Base-by-base conservation (phyloP, 2,888 invertebrate genomes). In the Drosophila parthenogenetica region DNA sequence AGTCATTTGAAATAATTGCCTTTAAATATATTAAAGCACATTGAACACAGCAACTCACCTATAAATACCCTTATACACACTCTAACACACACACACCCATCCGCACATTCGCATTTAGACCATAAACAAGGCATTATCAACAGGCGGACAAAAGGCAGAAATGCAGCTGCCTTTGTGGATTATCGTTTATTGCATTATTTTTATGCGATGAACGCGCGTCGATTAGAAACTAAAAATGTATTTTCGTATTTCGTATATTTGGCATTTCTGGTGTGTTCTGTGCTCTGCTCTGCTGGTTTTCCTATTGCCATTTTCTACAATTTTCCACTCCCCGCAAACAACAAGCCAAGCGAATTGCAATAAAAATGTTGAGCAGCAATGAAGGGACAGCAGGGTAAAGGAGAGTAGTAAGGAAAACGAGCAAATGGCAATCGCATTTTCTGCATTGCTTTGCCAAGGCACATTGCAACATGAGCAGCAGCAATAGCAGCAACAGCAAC, bases 151-250 rank as follows among this genome's bases (percentile, higher is more conserved):
- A 74, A 82, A 77, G 61, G 63, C 55, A 66, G 65, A 81, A 77
- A 58, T 77, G 82, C 57, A 83, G 82, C 69, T 83, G 86, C 63
- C 73, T 68, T 45, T 37, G 55, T 43, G 88, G 81, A 85, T 85
- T 87, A 85, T 85, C 85, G 77, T 77, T 80, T 84, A 85, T 89
- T 87, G 81, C 89, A 87, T 85, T 85, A 85, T 87, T 89, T 83
- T 85, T 89, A 85, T 89, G 89, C 89, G 85, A 85, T 85, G 85
- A 89, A 89, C 85, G 89, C 89, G 87, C 89, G 75, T 84, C 79
- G 85, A 85, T 85, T 85, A 85, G 85, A 89, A 81, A 84, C 85
- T 89, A 79, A 84, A 85, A 85, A 89, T 87, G 85, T 79, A 77
- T 82, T 82, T 73, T 54, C 59, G 46, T 40, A 58, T 60, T 62